Conservation (phyloP, 2,113 vertebrate species). For the Gila orcuttii region DNA sequence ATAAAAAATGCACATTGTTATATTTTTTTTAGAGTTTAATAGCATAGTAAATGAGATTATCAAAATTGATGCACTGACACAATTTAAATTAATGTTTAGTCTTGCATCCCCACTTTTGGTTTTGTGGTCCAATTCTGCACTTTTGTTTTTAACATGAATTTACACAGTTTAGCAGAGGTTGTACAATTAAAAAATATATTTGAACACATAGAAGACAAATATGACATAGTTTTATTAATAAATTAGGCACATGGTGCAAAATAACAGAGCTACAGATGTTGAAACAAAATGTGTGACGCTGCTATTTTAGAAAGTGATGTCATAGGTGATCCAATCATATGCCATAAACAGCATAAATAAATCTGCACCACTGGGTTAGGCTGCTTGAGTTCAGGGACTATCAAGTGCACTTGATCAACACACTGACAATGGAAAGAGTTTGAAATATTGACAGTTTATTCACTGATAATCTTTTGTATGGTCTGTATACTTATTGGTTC, state of each 20-base stretch:
- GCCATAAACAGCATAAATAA: neutral
- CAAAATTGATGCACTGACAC: neutral
- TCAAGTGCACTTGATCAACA: neutral
- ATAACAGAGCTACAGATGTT: neutral
- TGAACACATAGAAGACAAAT: neutral
- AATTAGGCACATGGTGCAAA: neutral
- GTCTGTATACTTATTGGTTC: neutral
- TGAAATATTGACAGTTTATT: neutral
- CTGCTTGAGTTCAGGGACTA: neutral
- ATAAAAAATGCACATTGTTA: neutral
- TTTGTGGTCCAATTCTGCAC: neutral
- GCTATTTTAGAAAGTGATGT: slow-evolving; percentile 27
- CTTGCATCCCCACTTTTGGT: neutral
- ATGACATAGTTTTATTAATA: neutral
- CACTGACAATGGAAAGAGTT: neutral
- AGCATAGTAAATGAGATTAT: neutral
- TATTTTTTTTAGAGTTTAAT: neutral
- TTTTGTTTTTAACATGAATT: neutral
- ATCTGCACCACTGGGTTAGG: neutral
- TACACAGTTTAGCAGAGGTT: neutral
- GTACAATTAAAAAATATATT: neutral
- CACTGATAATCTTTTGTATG: neutral
- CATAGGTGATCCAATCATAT: slow-evolving; percentile 8
- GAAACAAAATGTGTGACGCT: neutral
- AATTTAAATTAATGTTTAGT: neutral